These are phyloP conservation scores for Meriones unguiculatus DNA, from an alignment of 2,113 vertebrate species.

Conservation along the genomic window DNA sequence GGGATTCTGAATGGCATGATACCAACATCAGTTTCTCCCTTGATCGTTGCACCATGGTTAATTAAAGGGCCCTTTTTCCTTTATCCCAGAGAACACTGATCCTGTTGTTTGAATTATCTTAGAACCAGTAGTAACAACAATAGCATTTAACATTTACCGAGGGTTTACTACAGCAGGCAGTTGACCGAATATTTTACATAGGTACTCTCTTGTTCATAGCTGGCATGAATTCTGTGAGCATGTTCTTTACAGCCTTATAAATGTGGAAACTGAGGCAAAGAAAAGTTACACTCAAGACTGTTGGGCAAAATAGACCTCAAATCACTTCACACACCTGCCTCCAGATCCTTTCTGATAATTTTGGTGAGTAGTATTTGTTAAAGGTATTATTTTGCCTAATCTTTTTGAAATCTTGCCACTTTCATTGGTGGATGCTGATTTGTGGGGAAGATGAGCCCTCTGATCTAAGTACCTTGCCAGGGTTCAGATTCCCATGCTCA, in stretches of 20 bases:
- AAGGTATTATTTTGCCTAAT: constrained; percentile 5
- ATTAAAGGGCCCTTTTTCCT: not conserved
- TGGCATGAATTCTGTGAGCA: not conserved
- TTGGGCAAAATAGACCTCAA: not conserved
- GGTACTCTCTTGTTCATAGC: not conserved
- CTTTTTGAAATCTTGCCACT: not conserved
- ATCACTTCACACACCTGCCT: not conserved
- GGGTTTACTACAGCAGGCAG: not conserved
- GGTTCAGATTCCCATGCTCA: not conserved
- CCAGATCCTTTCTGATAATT: not conserved
- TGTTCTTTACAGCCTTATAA: not conserved
- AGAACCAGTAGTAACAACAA: not conserved
- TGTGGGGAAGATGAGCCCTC: not conserved
- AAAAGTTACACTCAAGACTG: not conserved
- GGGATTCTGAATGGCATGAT: not conserved
- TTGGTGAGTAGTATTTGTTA: not conserved
- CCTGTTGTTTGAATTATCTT: not conserved
- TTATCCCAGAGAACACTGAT: not conserved
- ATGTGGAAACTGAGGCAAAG: constrained; percentile 39
- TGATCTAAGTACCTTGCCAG: not conserved
- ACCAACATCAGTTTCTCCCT: not conserved
- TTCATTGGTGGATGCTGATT: not conserved
- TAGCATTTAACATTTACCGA: not conserved
- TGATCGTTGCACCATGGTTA: not conserved
- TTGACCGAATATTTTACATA: not conserved